phyloP scores from a whole-genome alignment of 2,888 invertebrate genomes.

The Lottia gigantea region DNA sequence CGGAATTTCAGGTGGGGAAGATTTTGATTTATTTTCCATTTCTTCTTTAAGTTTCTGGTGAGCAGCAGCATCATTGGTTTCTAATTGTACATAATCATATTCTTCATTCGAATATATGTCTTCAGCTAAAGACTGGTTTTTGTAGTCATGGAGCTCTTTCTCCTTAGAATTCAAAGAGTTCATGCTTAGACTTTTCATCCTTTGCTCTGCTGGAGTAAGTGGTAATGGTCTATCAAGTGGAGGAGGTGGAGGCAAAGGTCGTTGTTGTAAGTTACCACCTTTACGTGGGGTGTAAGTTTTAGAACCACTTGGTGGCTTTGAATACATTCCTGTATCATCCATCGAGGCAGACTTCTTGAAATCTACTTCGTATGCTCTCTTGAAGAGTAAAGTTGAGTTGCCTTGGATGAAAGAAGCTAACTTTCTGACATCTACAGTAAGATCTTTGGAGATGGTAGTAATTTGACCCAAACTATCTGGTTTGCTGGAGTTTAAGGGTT shows the following conservation, averaged over 20 bases:
- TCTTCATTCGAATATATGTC: constrained; percentile 70
- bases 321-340: constrained; percentile 21
- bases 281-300: constrained; percentile 26
- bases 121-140: constrained; percentile 11
- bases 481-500: constrained; percentile 67
- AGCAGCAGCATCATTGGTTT: constrained; percentile 77
- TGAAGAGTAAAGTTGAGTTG: constrained; percentile 64
- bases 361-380: constrained; percentile 44
- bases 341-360: constrained; percentile 22
- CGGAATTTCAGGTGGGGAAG: constrained; percentile 14
- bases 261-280: constrained; percentile 75
- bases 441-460: constrained; percentile 85
- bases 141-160: not conserved
- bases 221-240: constrained; percentile 47
- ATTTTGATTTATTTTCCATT: constrained; percentile 2
- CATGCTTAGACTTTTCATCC: constrained; percentile 20
- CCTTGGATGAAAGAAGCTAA: constrained; percentile 87
- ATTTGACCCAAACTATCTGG: constrained; percentile 90
- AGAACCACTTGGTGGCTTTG: constrained; percentile 44
- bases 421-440: constrained; percentile 89
- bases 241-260: constrained; percentile 67
- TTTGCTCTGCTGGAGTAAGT: constrained; percentile 36
- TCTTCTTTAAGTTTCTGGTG: constrained; percentile 29
- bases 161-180: constrained; percentile 17
- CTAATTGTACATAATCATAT: constrained; percentile 87